Evolutionary conservation across 1,140 invertebrate genomes (phyloP).

Genomic region (Papilio polytes): DNA sequence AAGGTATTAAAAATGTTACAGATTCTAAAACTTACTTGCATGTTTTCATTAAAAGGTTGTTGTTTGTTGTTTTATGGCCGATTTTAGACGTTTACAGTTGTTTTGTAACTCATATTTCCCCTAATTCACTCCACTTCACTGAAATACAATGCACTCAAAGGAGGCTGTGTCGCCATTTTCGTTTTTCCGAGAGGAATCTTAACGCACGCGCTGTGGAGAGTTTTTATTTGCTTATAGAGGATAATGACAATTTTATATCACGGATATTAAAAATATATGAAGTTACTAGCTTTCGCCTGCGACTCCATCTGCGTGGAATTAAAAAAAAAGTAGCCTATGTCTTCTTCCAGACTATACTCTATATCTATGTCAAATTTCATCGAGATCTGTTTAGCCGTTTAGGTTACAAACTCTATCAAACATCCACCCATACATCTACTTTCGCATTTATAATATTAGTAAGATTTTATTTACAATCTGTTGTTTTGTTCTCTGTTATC

Average conservation of each 20-base stretch:
- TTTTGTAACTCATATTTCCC: neutral
- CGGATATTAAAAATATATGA: no score
- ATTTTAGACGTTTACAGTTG: neutral
- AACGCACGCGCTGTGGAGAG: conserved; percentile 40
- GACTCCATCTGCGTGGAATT: no score
- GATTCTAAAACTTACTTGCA: neutral
- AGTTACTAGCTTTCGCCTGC: no score
- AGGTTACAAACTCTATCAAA: no score
- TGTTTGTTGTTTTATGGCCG: neutral
- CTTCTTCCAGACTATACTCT: no score
- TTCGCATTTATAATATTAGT: no score
- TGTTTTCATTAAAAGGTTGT: neutral
- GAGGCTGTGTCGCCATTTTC: conserved; percentile 45
- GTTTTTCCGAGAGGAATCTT: conserved; percentile 31
- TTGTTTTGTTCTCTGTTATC: no score
- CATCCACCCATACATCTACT: no score
- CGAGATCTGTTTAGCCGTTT: no score
- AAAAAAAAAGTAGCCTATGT: no score
- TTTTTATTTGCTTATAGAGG: neutral
- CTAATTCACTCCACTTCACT: neutral
- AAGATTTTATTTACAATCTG: no score
- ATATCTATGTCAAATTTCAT: no score
- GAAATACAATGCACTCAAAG: neutral
- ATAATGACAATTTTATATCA: neutral
- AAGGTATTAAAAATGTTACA: neutral